These are phyloP conservation scores for Leucozona laternaria DNA, from an alignment of 2,888 invertebrate genomes.

Conservation along the genomic window DNA sequence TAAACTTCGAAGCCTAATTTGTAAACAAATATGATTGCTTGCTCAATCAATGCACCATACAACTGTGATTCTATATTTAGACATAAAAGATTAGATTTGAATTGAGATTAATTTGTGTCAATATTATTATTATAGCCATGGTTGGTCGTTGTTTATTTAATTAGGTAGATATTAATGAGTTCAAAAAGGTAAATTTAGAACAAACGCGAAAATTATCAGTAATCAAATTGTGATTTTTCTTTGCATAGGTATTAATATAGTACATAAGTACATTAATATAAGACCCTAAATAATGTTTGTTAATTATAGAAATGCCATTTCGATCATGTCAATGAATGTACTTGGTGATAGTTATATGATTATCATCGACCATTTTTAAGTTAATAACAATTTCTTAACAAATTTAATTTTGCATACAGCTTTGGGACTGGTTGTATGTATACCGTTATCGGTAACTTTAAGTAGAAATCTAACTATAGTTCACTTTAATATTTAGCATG, in stretches of 20 bases:
- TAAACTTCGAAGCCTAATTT: neutral
- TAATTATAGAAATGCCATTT: neutral
- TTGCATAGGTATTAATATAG: neutral
- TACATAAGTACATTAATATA: neutral
- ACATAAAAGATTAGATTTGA: constrained; percentile 24
- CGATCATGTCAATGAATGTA: neutral
- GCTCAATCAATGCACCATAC: neutral
- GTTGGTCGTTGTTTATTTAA: neutral
- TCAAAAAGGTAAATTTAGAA: neutral
- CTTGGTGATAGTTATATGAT: neutral
- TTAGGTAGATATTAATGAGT: neutral
- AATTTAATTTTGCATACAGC: too few species aligned
- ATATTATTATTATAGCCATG: neutral
- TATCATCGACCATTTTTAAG: too few species aligned
- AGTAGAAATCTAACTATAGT: too few species aligned
- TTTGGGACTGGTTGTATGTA: too few species aligned
- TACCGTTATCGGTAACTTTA: too few species aligned
- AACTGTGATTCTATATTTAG: constrained; percentile 16
- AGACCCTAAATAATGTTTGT: neutral
- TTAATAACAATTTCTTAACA: too few species aligned
- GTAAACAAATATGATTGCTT: constrained; percentile 17
- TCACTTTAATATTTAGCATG: too few species aligned
- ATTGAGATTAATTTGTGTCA: constrained; percentile 12
- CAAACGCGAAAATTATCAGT: neutral
- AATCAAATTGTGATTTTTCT: neutral